These are phyloP conservation scores for Druceiella hillmani DNA, from an alignment of 2,888 invertebrate species.

Conservation along the genomic window DNA sequence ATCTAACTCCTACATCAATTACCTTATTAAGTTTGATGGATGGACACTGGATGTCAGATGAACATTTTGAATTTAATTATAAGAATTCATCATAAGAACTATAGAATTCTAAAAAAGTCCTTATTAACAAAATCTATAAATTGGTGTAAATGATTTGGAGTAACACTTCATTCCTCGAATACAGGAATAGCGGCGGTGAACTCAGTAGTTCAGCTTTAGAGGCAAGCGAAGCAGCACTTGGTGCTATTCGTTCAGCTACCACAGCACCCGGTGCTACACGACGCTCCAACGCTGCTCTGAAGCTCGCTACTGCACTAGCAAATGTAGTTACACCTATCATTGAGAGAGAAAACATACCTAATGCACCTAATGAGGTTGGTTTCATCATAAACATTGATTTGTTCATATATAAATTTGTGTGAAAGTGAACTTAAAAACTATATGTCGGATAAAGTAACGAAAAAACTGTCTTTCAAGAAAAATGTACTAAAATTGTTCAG, in stretches of 20 bases:
- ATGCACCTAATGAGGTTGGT: constrained; percentile 41
- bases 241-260: constrained; percentile 38
- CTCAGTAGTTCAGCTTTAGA: constrained; percentile 40
- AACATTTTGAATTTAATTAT: no score
- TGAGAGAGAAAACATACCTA: constrained; percentile 37
- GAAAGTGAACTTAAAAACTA: no score
- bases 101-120: no score
- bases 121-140: no score
- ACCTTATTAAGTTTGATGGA: no score
- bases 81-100: no score
- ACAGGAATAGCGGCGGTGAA: constrained; percentile 19
- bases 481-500: no score
- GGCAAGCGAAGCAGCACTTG: constrained; percentile 42
- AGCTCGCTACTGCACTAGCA: constrained; percentile 34
- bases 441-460: no score
- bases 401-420: constrained; percentile 1
- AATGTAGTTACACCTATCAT: constrained; percentile 37
- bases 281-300: constrained; percentile 32
- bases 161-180: background rate
- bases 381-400: background rate
- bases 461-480: no score
- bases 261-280: constrained; percentile 32
- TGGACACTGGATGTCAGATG: no score
- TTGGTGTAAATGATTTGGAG: background rate
- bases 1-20: no score